phyloP scores from a whole-genome alignment of 2,888 invertebrate genomes.

The Cancer borealis region DNA sequence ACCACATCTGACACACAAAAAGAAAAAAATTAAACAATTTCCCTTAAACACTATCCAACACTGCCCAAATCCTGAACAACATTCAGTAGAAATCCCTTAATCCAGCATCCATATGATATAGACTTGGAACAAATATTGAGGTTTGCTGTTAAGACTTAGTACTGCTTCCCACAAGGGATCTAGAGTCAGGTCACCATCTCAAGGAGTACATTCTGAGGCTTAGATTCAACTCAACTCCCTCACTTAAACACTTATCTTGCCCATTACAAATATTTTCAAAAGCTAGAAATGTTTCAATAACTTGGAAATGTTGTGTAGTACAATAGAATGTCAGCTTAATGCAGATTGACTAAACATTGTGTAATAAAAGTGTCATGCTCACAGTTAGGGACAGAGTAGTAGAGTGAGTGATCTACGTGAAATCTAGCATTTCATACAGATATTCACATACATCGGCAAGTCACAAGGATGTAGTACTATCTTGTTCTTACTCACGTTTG shows the following conservation, averaged over 20 bases:
- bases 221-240: background rate
- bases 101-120: background rate
- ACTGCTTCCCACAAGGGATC: background rate
- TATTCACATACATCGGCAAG: background rate
- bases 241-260: background rate
- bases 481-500: background rate
- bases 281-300: background rate
- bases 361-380: background rate
- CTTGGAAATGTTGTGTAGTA: background rate
- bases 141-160: background rate
- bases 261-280: background rate
- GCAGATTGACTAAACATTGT: background rate
- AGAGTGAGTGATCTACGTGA: background rate
- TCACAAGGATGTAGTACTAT: background rate
- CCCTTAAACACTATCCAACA: constrained; percentile 14
- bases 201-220: background rate
- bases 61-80: background rate
- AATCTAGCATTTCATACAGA: too few relatives aligned
- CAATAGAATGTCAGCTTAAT: background rate
- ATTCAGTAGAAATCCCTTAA: background rate
- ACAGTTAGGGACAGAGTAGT: background rate
- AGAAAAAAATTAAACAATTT: background rate
- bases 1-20: constrained; percentile 15
- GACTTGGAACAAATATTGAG: background rate
- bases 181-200: background rate